These are phyloP conservation scores for Oncorhynchus nerka DNA, from an alignment of 2,113 vertebrate genomes.

Conservation along the genomic window DNA sequence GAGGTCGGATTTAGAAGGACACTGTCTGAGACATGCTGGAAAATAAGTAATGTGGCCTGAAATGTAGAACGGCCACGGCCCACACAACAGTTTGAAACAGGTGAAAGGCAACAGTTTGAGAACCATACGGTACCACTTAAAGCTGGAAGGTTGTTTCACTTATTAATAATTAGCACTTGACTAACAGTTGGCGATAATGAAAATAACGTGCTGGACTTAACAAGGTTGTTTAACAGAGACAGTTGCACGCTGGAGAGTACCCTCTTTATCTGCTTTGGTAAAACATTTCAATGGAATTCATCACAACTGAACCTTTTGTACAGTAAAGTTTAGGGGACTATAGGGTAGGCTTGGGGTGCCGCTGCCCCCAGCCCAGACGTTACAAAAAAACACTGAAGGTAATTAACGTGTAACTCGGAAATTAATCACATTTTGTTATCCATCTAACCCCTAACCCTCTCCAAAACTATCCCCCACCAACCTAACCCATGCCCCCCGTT, in stretches of 20 bases:
- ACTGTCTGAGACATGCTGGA: conserved; percentile 27
- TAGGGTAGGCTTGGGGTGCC: not conserved
- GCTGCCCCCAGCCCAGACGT: not conserved
- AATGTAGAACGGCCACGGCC: not conserved
- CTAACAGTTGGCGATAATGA: too few relatives aligned
- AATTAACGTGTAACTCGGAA: conserved; percentile 30
- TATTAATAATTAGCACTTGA: not conserved
- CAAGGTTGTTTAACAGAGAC: too few relatives aligned
- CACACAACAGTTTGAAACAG: conserved; percentile 5
- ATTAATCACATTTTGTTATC: conserved; percentile 39
- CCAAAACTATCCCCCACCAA: not conserved
- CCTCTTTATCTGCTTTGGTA: too few relatives aligned
- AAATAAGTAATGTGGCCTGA: conserved; percentile 13
- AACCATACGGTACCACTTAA: not conserved
- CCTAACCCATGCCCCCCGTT: not conserved
- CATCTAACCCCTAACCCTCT: conserved; percentile 23
- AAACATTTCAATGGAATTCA: too few relatives aligned
- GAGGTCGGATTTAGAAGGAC: conserved; percentile 42
- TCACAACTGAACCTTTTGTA: too few relatives aligned
- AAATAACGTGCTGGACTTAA: too few relatives aligned
- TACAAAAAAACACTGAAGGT: conserved; percentile 30
- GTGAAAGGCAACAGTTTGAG: conserved; percentile 23
- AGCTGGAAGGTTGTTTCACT: not conserved
- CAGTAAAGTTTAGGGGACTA: too few relatives aligned
- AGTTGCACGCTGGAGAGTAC: too few relatives aligned